Conservation (phyloP, 2,888 invertebrate species). For the Drosophila borborema region DNA sequence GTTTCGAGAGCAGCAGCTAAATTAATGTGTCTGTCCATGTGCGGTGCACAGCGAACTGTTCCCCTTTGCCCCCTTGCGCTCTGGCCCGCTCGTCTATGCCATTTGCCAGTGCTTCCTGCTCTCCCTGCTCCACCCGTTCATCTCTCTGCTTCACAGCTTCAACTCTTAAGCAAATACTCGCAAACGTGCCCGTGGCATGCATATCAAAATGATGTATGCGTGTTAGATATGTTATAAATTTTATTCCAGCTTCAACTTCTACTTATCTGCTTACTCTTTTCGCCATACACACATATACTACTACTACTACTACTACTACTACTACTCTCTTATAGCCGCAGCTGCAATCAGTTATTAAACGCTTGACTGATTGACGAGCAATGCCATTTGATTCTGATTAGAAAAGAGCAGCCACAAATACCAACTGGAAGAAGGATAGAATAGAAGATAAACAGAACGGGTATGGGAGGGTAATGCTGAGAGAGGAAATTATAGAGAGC, state of each 20-base stretch:
- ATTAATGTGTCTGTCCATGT: conserved; percentile 74
- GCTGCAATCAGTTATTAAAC: conserved; percentile 66
- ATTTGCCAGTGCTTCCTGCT: neutral
- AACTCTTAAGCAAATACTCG: conserved; percentile 72
- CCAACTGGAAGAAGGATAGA: neutral
- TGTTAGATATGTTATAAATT: conserved; percentile 81
- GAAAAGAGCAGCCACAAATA: conserved; percentile 29
- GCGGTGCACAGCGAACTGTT: conserved; percentile 30
- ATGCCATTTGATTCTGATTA: conserved; percentile 40
- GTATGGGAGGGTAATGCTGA: neutral
- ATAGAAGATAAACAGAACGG: neutral
- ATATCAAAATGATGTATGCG: conserved; percentile 78
- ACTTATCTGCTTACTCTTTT: conserved; percentile 12
- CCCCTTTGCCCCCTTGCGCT: neutral
- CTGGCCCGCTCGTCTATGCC: neutral
- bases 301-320: neutral
- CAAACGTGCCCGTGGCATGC: conserved; percentile 64
- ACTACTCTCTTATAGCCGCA: conserved; percentile 16
- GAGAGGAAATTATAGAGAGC: neutral
- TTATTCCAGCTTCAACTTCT: conserved; percentile 52
- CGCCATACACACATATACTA: neutral
- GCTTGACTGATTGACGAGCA: conserved; percentile 54
- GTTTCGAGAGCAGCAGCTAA: conserved; percentile 74
- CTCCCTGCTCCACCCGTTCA: too few species aligned
- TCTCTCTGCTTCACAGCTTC: neutral